Base-by-base conservation (phyloP, 2,113 vertebrate genomes). In the Cepphus grylle region DNA sequence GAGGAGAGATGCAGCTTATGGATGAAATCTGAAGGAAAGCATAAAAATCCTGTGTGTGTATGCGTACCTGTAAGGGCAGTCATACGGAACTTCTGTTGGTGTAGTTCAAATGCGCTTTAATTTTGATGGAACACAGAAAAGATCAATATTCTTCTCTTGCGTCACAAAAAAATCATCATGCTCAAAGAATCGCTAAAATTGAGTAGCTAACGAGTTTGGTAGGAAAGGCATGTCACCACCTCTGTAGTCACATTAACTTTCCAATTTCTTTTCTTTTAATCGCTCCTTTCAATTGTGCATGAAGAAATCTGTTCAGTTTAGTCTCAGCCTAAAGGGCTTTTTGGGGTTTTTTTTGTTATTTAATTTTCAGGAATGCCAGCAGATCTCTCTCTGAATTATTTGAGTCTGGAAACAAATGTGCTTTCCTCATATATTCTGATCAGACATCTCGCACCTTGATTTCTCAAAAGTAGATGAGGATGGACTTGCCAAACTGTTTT, bases 181-280 rank as follows among this genome's bases (percentile, higher is more conserved):
- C 61, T 65, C 62, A 87, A 84, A 65, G 49, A 86, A 70, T 78
- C 65, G 25, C 56, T 92, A 71, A 92, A 95, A 96, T 81, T 61
- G 43, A 69, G 69, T 26, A 34, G 50, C 43, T 81, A 89, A 86
- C 91, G 72, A 81, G 52, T 88, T 81, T 86, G 83, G 72, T 71
- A 80, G 83, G 45, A 90, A 74, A 93, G 25, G 30, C 49, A 40
- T 63, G 49, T 81, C 55, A 81, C 56, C 50, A 74, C 56, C 56
- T 88, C 86, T 88, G 27, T 34, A 91, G 52, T 72, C 86, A 89
- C 83, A 92, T 81, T 89, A 88, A 79, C 43, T 56, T 89, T 93
- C 82, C 83, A 72, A 69, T 93, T 82, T 79, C 67, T 93, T 92
- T 80, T 55, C 56, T 96, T 96, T 97, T 94, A 89, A 94, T 92